Evolutionary conservation across 2,113 vertebrate genomes (phyloP).

Genomic region (Podilymbus podiceps): DNA sequence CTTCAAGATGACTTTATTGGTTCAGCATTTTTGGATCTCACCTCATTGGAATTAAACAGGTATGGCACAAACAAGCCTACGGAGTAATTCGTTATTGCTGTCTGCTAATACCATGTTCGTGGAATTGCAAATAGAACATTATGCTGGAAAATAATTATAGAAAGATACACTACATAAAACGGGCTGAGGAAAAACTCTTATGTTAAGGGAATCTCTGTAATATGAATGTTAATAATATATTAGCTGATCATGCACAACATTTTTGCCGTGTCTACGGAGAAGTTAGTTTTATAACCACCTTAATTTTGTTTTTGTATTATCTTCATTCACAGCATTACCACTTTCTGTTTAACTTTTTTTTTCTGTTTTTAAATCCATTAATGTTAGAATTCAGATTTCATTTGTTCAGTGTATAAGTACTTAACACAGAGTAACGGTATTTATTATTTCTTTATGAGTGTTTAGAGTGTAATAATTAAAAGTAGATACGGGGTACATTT

Average conservation of each 20-base stretch:
- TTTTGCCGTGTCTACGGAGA: background rate
- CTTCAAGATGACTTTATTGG: constrained; percentile 99
- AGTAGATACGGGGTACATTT: background rate
- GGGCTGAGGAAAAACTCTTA: background rate
- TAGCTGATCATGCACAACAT: background rate
- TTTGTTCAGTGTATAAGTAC: background rate
- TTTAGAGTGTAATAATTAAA: background rate
- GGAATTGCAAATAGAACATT: background rate
- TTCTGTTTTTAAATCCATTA: background rate
- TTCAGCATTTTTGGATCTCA: constrained; percentile 89
- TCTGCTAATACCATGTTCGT: background rate
- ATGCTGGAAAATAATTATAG: background rate
- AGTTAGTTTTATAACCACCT: background rate
- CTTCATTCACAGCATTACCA: background rate
- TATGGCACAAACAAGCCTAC: constrained; percentile 20
- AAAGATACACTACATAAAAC: background rate
- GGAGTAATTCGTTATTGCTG: background rate
- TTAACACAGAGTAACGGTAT: background rate
- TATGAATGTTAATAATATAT: background rate
- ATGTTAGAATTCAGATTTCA: background rate
- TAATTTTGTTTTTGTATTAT: background rate
- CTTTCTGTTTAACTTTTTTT: background rate
- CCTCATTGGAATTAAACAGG: constrained; percentile 91
- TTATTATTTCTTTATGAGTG: background rate
- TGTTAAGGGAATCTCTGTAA: background rate